Evolutionary conservation across 2,113 vertebrate genomes (phyloP), one percentile per base, ranked within the genome.

Genomic region (Tetrao urogallus): DNA sequence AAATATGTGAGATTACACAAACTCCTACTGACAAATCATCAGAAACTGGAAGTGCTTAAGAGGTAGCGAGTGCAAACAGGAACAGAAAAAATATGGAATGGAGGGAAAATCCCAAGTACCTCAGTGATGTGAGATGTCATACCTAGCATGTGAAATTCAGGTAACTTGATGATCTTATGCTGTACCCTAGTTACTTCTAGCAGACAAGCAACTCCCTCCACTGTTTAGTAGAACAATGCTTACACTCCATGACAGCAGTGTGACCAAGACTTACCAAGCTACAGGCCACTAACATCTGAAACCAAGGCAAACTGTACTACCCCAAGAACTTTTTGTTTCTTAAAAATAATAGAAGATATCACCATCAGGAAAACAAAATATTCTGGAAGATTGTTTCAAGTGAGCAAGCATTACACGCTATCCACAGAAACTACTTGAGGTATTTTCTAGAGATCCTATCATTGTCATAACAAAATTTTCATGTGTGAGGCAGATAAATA

Each of bases 401-500:
- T 73, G 64, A 74, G 65, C 16, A 7, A 91, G 72, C 10, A 78
- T 72, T 74, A 58, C 72, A 89, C 69, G 32, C 52, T 80, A 64
- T 13, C 38, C 60, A 18, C 36, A 20, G 79, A 89, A 92, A 88
- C 56, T 72, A 72, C 72, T 75, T 81, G 57, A 69, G 43, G 32
- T 77, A 74, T 69, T 91, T 95, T 61, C 75, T 91, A 78, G 72
- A 67, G 43, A 85, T 72, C 72, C 40, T 72, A 65, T 72, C 76
- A 54, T 57, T 84, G 57, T 90, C 82, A 72, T 45, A 88, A 61
- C n/a, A 83, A 92, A 94, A 94, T 91, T 94, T 94, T 70, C 81
- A 83, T 69, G 82, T 90, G 88, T 86, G 70, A 96, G 80, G 89
- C 93, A 95, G 89, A 91, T 94, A 94, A 88, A 92, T 94, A 94